Conservation (phyloP, 1,140 invertebrate species). For the Pteromalus puparum region DNA sequence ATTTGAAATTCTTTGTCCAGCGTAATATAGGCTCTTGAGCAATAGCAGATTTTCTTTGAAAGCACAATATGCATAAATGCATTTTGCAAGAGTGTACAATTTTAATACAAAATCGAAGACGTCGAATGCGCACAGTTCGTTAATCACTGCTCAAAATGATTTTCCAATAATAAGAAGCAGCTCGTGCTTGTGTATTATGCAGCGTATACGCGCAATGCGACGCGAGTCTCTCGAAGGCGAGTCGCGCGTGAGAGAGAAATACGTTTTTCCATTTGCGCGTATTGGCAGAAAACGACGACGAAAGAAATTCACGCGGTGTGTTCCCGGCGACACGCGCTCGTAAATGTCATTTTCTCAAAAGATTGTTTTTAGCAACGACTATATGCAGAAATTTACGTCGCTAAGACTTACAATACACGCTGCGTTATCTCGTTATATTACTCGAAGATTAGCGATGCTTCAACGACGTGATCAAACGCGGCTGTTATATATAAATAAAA, state of each 20-base stretch:
- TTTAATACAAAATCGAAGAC: conserved; percentile 6
- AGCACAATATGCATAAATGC: not conserved
- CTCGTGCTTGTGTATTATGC: not conserved
- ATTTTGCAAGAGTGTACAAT: conserved; percentile 1
- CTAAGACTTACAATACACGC: not conserved
- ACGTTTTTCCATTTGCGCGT: conserved; percentile 37
- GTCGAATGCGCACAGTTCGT: conserved; percentile 24
- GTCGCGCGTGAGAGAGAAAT: not conserved
- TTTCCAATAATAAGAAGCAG: conserved; percentile 41
- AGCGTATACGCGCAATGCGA: not conserved
- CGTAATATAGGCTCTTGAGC: conserved; percentile 6
- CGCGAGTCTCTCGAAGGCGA: not conserved
- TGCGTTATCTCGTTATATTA: not conserved
- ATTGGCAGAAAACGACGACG: conserved; percentile 20
- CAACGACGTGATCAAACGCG: no score
- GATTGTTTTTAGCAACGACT: conserved; percentile 54
- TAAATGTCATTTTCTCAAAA: conserved; percentile 60
- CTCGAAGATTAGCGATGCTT: not conserved
- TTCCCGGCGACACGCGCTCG: conserved; percentile 41
- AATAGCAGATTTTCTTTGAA: not conserved
- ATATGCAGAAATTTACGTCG: conserved; percentile 53
- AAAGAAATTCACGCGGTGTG: conserved; percentile 19
- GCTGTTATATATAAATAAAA: no score
- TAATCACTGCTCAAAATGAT: conserved; percentile 49
- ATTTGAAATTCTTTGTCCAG: conserved; percentile 3